Conservation (phyloP, 1,140 invertebrate species). For the Atta colombica region DNA sequence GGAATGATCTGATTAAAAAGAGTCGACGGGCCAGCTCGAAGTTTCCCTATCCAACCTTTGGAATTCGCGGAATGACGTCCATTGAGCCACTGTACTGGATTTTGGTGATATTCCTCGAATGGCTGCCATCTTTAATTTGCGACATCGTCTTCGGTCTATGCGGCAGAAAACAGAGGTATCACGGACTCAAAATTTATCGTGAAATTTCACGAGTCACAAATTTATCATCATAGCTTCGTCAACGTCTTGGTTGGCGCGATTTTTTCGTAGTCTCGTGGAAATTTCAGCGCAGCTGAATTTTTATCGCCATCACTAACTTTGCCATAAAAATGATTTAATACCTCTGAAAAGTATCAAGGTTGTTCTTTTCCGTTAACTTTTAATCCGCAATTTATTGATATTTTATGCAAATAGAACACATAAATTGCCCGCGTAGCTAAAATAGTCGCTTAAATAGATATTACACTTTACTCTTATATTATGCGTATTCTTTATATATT, state of each 20-base stretch:
- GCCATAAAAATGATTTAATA: conserved; percentile 36
- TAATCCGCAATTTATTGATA: conserved; percentile 10
- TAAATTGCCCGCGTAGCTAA: conserved; percentile 8
- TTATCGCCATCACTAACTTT: conserved; percentile 27
- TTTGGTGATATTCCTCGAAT: conserved; percentile 78
- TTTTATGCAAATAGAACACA: not conserved
- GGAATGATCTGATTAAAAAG: conserved; percentile 77
- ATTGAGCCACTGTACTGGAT: conserved; percentile 72
- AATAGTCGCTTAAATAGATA: not conserved
- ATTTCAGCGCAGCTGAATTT: conserved; percentile 35
- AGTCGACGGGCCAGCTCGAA: conserved; percentile 68
- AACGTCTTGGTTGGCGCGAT: conserved; percentile 28
- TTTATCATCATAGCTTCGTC: conserved; percentile 55
- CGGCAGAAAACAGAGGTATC: conserved; percentile 78
- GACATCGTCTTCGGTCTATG: conserved; percentile 73
- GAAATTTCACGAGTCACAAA: conserved; percentile 39
- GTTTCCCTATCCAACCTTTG: conserved; percentile 80
- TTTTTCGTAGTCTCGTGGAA: conserved; percentile 25
- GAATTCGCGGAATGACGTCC: conserved; percentile 79
- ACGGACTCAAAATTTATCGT: conserved; percentile 55
- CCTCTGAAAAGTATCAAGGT: not conserved
- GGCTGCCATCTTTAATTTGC: conserved; percentile 78
- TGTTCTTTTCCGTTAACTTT: conserved; percentile 12
- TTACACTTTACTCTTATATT: conserved; percentile 21
- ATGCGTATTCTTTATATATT: conserved; percentile 28